A percentile compares a stretch with the other conserved stretches of the same genome.
These are phyloP conservation scores for Kradibia gibbosae DNA, from an alignment of 1,140 invertebrate genomes.

Conservation along the genomic window DNA sequence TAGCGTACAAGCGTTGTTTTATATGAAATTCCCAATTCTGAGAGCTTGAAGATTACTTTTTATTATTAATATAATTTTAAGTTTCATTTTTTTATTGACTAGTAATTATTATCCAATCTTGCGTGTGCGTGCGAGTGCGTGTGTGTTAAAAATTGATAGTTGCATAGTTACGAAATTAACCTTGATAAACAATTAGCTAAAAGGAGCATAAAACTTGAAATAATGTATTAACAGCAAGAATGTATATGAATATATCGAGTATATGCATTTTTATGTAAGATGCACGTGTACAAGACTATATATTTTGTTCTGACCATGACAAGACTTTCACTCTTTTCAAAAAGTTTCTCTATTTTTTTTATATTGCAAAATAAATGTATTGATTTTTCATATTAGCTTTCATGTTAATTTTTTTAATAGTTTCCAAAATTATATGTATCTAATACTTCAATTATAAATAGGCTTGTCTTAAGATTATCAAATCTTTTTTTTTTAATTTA, in stretches of 20 bases:
- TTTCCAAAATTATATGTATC: too few species aligned
- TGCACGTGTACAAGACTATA: neutral
- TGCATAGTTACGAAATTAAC: neutral
- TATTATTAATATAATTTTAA: too few species aligned
- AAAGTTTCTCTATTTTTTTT: constrained; percentile 42
- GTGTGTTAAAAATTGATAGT: too few species aligned
- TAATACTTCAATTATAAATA: neutral
- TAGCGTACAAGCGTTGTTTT: constrained; percentile 36
- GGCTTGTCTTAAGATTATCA: too few species aligned
- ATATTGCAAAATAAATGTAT: constrained; percentile 31
- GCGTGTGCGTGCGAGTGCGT: too few species aligned
- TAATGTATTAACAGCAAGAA: neutral
- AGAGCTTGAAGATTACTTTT: neutral
- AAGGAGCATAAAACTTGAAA: neutral
- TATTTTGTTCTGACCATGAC: constrained; percentile 29
- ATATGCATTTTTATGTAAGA: neutral
- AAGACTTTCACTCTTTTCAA: constrained; percentile 44
- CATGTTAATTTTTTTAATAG: too few species aligned
- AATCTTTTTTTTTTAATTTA: too few species aligned
- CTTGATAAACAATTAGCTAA: neutral
- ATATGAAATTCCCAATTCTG: constrained; percentile 16
- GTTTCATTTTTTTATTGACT: too few species aligned
- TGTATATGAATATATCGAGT: neutral
- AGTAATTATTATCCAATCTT: too few species aligned
- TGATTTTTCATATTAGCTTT: neutral